These are phyloP conservation scores for Coelopa frigida DNA, from an alignment of 1,140 invertebrate species.

Conservation along the genomic window DNA sequence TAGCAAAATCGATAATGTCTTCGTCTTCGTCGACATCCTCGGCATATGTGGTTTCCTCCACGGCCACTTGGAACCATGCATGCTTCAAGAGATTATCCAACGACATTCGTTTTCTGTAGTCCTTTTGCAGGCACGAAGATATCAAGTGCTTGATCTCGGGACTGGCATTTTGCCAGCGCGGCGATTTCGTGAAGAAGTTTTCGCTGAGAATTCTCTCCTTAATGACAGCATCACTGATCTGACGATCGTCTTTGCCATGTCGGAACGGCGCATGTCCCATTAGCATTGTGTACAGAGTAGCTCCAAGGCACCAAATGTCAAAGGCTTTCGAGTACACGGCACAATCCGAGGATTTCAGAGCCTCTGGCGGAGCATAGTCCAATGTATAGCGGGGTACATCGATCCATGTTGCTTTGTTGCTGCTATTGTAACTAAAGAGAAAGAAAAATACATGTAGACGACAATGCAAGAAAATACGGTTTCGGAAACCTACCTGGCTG, in stretches of 20 bases:
- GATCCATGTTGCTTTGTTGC: conserved; percentile 51
- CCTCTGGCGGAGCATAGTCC: conserved; percentile 84
- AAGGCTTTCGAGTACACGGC: conserved; percentile 76
- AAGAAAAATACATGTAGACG: not conserved
- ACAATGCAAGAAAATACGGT: not conserved
- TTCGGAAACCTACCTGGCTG: conserved; percentile 51
- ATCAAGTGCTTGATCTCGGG: conserved; percentile 8
- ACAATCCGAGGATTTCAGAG: conserved; percentile 52
- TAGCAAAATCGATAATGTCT: too few species aligned
- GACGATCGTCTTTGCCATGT: conserved; percentile 12
- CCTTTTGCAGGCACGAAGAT: conserved; percentile 7
- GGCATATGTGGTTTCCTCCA: not conserved
- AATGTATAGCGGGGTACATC: conserved; percentile 83
- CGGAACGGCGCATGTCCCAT: conserved; percentile 74
- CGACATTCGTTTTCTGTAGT: conserved; percentile 3
- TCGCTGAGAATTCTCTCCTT: conserved; percentile 57
- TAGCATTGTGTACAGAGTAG: conserved; percentile 81
- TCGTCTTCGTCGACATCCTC: not conserved
- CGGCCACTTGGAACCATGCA: conserved; percentile 2
- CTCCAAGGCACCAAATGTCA: conserved; percentile 85
- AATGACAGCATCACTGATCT: conserved; percentile 58
- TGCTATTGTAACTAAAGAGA: conserved; percentile 50
- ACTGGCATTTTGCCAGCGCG: conserved; percentile 65
- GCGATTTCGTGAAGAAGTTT: conserved; percentile 26
- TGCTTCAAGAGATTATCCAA: conserved; percentile 1